Conservation (phyloP, 2,113 vertebrate species). For the Scytalopus superciliaris region DNA sequence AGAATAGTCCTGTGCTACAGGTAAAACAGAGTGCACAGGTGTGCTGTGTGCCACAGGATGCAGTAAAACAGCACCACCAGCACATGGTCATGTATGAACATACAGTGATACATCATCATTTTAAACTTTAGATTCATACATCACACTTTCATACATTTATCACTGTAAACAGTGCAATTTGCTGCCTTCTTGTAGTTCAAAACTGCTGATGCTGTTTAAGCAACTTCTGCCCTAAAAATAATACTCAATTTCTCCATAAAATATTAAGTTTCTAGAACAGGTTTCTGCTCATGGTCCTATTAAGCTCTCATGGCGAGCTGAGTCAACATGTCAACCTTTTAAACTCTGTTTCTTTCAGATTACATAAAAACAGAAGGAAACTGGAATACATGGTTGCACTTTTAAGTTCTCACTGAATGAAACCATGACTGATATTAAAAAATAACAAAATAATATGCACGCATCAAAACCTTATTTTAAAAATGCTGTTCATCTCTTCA, state of each 20-base stretch:
- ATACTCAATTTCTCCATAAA: constrained; percentile 10
- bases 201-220: constrained; percentile 31
- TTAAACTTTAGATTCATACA: not conserved
- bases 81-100: rapidly evolving
- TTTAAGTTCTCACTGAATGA: not conserved
- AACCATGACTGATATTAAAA: not conserved
- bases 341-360: not conserved
- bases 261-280: constrained; percentile 5
- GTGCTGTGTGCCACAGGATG: rapidly evolving
- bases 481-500: not conserved
- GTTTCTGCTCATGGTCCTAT: not conserved
- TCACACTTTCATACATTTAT: not conserved
- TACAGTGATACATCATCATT: not conserved
- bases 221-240: constrained; percentile 17
- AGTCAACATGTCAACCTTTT: not conserved
- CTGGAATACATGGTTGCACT: not conserved
- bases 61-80: not conserved
- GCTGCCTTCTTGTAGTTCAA: not conserved
- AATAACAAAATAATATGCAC: not conserved
- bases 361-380: not conserved
- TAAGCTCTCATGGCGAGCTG: not conserved
- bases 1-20: not conserved
- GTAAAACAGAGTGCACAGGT: not conserved
- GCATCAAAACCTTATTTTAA: not conserved
- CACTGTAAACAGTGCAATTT: not conserved